Percentiles rank a stretch among this genome's conserved stretches.
These are phyloP conservation scores for Antechinus stuartii DNA, from an alignment of 2,113 vertebrate genomes.

Conservation along the genomic window DNA sequence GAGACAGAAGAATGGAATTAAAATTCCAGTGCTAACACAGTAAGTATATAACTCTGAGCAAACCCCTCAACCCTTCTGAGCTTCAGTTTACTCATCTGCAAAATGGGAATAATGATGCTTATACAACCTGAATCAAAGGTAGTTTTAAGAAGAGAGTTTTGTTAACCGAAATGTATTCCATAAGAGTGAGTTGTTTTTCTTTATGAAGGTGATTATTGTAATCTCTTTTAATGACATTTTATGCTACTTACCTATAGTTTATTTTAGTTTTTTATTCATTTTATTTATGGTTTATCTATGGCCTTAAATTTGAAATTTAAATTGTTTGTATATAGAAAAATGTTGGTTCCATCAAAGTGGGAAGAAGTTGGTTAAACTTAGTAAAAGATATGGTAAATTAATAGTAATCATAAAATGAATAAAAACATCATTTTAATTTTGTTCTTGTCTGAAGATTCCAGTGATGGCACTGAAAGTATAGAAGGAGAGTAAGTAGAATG, in stretches of 20 bases:
- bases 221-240: not conserved
- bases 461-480: slow-evolving; percentile 27
- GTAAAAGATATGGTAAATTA: not conserved
- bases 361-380: not conserved
- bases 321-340: not conserved
- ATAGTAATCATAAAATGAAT: not conserved
- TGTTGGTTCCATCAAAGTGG: not conserved
- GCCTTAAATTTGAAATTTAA: not conserved
- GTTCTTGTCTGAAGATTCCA: slow-evolving; percentile 21
- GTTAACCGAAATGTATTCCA: not conserved
- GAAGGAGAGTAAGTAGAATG: slow-evolving; percentile 3
- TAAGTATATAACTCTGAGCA: not conserved
- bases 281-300: not conserved
- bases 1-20: not conserved
- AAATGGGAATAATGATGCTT: not conserved
- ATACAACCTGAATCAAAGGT: not conserved
- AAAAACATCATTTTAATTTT: not conserved
- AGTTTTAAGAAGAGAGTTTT: not conserved
- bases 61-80: not conserved
- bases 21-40: not conserved
- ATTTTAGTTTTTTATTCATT: not conserved
- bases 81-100: not conserved
- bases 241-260: not conserved
- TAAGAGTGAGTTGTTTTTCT: not conserved
- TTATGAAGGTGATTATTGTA: not conserved